Percentiles rank a stretch among this genome's conserved stretches.
Conservation (phyloP, 2,113 vertebrate species). For the Mus spicilegus region DNA sequence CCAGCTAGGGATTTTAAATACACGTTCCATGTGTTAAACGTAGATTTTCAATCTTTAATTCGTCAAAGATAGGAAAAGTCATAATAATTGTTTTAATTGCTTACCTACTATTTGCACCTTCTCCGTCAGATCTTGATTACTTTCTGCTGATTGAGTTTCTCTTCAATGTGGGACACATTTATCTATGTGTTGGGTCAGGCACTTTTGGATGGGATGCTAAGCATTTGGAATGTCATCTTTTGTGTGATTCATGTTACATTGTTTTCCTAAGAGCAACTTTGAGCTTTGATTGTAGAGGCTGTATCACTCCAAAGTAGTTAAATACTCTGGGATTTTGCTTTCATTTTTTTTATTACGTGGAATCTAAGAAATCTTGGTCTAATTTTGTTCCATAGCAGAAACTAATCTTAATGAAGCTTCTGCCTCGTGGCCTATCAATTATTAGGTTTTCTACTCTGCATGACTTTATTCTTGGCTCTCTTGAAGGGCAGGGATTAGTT, state of each 20-base stretch:
- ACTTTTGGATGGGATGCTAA: not conserved
- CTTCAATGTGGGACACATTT: not conserved
- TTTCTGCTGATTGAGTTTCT: not conserved
- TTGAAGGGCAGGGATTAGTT: not conserved
- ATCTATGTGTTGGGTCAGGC: not conserved
- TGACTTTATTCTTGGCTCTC: not conserved
- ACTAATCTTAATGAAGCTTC: not conserved
- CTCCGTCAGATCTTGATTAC: not conserved
- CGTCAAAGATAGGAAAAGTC: not conserved
- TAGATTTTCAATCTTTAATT: not conserved
- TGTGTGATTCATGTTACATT: not conserved
- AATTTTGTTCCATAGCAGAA: not conserved
- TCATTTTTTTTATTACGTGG: not conserved
- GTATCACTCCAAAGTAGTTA: not conserved
- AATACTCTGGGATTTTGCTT: constrained; percentile 3
- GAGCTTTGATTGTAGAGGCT: not conserved
- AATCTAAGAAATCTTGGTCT: not conserved
- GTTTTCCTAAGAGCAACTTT: not conserved
- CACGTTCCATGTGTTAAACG: not conserved
- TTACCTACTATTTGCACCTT: not conserved
- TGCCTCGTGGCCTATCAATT: not conserved
- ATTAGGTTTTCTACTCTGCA: not conserved
- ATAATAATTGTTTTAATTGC: constrained; percentile 18
- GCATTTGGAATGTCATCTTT: not conserved
- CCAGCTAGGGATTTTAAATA: not conserved